Evolutionary conservation across 2,888 invertebrate genomes (phyloP), one percentile per base, ranked within the genome.

Genomic region (Malachius bipustulatus): DNA sequence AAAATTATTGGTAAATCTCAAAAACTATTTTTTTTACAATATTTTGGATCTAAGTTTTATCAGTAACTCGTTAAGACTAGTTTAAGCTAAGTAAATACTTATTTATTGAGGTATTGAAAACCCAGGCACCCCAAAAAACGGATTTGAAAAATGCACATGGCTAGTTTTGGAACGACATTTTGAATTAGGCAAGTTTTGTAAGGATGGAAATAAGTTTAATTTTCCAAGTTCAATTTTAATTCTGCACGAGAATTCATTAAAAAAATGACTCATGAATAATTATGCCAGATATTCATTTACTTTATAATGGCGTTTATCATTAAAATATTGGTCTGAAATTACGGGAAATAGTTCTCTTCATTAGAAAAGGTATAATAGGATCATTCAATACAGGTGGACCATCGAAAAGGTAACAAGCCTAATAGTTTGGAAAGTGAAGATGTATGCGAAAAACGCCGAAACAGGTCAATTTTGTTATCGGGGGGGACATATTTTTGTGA

Each of bases 91-190:
- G 24, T n/a, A n/a, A n/a, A n/a, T n/a, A n/a, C 24, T 19, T 19
- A 19, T 19, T 6, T n/a, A 6, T 19, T 19, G 24, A 19, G 24
- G n/a, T 19, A 19, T 19, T 19, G 24, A 19, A 19, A n/a, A 19
- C 24, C 24, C 24, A n/a, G n/a, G 24, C 24, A 19, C 24, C 6
- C 24, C 24, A 19, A 19, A 19, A 19, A 19, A 19, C 24, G 24
- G 24, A 19, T 19, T 19, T 19, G 24, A 19, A 19, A 19, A 19
- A 19, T 19, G 24, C n/a, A 19, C 24, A 19, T 19, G 24, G 24
- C 24, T 6, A 19, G 24, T 19, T 19, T 19, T 19, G 24, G 24
- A 19, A 19, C n/a, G 24, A 19, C 24, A 19, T 19, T 19, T 19
- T 19, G 24, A n/a, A 19, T 19, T 19, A 19, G 24, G 24, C 24